These are phyloP conservation scores for Mungos mungo DNA, from an alignment of 2,113 vertebrate species.

Conservation along the genomic window DNA sequence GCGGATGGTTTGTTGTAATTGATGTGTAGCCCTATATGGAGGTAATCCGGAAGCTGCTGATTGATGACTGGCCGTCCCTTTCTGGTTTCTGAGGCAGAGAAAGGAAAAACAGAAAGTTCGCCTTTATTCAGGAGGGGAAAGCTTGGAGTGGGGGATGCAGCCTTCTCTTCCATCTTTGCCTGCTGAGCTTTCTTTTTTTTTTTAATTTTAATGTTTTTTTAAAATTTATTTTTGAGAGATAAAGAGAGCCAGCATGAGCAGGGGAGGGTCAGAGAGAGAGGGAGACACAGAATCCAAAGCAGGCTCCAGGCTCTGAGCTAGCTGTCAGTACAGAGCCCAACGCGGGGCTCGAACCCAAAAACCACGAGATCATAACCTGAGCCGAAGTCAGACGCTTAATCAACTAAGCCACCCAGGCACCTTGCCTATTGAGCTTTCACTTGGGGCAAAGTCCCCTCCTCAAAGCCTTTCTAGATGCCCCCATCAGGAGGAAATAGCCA, in stretches of 20 bases:
- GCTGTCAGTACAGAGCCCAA: no score
- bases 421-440: not conserved
- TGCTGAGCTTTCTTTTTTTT: not conserved
- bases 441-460: not conserved
- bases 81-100: not conserved
- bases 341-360: no score
- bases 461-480: not conserved
- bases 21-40: not conserved
- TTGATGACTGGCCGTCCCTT: not conserved
- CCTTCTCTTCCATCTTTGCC: not conserved
- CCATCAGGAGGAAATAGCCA: not conserved
- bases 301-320: no score
- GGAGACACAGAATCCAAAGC: no score
- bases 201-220: no score
- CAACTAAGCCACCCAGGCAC: no score
- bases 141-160: not conserved
- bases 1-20: not conserved
- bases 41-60: not conserved
- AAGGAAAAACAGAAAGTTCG: not conserved
- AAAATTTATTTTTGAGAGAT: no score
- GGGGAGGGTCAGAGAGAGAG: no score
- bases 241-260: no score
- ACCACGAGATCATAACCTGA: no score
- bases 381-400: no score
- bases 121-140: not conserved